Evolutionary conservation across 1,140 invertebrate genomes (phyloP), one percentile per base, ranked within the genome.

Genomic region (Tyrophagus putrescentiae): DNA sequence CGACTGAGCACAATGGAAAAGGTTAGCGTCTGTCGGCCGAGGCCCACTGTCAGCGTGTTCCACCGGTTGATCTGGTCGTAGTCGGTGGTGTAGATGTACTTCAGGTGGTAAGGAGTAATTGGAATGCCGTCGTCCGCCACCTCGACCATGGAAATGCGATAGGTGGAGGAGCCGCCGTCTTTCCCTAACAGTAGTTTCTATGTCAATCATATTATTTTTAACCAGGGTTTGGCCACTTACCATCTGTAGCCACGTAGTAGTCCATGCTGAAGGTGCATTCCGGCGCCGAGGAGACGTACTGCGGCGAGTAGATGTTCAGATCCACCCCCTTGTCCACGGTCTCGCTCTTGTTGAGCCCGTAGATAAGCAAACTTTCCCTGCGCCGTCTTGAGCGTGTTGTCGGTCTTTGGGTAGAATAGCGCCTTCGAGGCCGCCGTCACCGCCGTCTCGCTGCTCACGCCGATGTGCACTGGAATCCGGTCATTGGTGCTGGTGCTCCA

Each of bases 41-140:
- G 36, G 28, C 63, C 62, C 23, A 39, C 44, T 42, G 53, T 48
- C 56, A 62, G 53, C 44, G 16, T 59, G 28, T 0, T 60, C 66
- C 41, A 65, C 2, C 3, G 39, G 45, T 44, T 58, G 60, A 23
- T 11, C 13, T 50, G 36, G n/a, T 39, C 36, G 13, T 39, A 13
- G 13, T 13, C n/a, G 36, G 13, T 39, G n/a, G 36, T 39, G n/a
- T 39, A n/a, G n/a, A n/a, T n/a, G n/a, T n/a, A n/a, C n/a, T n/a
- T n/a, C n/a, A n/a, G n/a, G n/a, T n/a, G n/a, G n/a, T n/a, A n/a
- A n/a, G n/a, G n/a, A n/a, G n/a, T n/a, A n/a, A n/a, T n/a, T n/a
- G n/a, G n/a, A n/a, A n/a, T n/a, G n/a, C n/a, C n/a, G n/a, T n/a
- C n/a, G n/a, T 48, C 45, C 23, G 18, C 31, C 31, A 18, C 31